phyloP scores from a whole-genome alignment of 2,113 vertebrate genomes.

The Phainopepla nitens region DNA sequence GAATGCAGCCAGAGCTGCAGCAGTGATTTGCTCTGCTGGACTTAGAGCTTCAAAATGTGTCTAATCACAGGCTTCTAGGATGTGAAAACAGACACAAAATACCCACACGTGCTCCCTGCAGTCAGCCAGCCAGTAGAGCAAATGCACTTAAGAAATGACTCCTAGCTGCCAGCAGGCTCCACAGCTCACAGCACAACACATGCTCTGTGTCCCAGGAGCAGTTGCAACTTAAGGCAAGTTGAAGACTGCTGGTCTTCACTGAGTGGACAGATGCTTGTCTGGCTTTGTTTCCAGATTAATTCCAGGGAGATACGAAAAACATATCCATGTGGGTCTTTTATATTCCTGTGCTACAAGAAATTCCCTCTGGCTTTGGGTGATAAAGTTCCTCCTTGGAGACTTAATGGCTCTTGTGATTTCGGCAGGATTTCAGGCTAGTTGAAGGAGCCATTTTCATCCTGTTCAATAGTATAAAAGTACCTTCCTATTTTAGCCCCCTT shows the following conservation, averaged over 20 bases:
- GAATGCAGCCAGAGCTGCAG: neutral
- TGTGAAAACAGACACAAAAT: neutral
- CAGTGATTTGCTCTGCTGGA: neutral
- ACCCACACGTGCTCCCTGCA: neutral
- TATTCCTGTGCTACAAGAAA: neutral
- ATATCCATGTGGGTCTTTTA: neutral
- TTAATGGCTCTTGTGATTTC: neutral
- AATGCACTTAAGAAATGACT: neutral
- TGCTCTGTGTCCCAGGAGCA: neutral
- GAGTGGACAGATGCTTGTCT: neutral
- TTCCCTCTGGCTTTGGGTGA: neutral
- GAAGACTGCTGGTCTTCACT: neutral
- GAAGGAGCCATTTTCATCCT: neutral
- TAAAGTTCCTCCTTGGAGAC: neutral
- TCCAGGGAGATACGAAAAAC: neutral
- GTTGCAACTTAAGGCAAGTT: neutral
- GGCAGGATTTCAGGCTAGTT: neutral
- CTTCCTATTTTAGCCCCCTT: neutral
- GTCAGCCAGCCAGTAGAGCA: neutral
- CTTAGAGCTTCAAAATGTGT: neutral
- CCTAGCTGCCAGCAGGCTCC: neutral
- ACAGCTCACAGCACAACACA: neutral
- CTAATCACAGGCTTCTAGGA: neutral
- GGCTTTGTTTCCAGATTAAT: neutral
- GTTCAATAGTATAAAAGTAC: neutral